Base-by-base conservation (phyloP, 92 coral and sea anemone species). In the Pocillopora grandis region DNA sequence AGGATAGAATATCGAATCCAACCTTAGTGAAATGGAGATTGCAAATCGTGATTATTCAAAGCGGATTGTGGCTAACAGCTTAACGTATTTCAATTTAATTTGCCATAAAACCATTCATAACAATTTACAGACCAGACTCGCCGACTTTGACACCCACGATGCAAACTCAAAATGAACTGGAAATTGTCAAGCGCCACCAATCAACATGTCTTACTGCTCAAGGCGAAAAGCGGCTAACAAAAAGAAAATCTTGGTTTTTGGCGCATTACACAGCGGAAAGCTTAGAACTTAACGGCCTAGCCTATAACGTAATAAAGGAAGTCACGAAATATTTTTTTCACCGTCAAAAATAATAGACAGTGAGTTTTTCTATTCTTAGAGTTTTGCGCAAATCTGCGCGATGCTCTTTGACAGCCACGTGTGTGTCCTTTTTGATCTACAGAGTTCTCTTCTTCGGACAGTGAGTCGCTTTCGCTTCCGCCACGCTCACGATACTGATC, bases 391-490 rank as follows among this genome's bases (percentile, higher is more conserved):
- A 21, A 4, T 75, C 16, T 11, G 12, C 56, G 19, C 18, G 42
- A 8, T n/a, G 27, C 12, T 15, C 55, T 37, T 72, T 27, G 31
- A 27, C 10, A 2, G 36, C 81, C n/a, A 60, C 72, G 13, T 63
- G 82, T 78, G 74, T 66, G 57, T 42, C 66, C 35, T 55, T 56
- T 15, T 13, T 49, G 48, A 13, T 33, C 31, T 19, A 17, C 13
- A 56, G 12, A 17, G 8, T 35, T 49, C 71, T 37, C 21, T 49
- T 31, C 18, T 80, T 2, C 12, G 52, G 58, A 70, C 85, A 69
- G 27, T 15, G 17, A 58, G 85, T 58, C 76, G 13, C 77, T 14
- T 58, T 5, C 49, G 58, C 76, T 66, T 80, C 85, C 85, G 85
- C 76, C 18, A 14, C 71, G 35, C 20, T 70, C 57, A 70, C 19